These are phyloP conservation scores for Clepsis dumicolana DNA, from an alignment of 2,888 invertebrate species.

Conservation along the genomic window DNA sequence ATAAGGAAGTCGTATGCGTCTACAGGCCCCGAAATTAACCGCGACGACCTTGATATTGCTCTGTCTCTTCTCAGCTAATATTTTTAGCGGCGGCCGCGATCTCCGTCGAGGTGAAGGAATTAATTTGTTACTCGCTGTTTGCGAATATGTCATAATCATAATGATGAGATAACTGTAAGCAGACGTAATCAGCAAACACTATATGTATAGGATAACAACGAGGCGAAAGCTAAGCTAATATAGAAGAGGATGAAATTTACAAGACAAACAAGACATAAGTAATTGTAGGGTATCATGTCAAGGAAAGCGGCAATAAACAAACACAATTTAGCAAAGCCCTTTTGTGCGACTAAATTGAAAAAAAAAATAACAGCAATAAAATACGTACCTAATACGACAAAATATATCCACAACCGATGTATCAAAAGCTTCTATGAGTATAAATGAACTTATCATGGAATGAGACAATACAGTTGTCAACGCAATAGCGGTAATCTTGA, in stretches of 20 bases:
- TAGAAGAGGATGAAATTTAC: no score
- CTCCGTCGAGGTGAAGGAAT: slow-evolving; percentile 67
- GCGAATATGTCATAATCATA: slow-evolving; percentile 65
- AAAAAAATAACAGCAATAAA: no score
- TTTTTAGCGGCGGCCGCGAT: slow-evolving; percentile 76
- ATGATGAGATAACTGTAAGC: slow-evolving; percentile 14
- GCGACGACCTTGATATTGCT: slow-evolving; percentile 76
- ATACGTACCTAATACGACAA: no score
- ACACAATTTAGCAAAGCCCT: no score
- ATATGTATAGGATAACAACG: not conserved
- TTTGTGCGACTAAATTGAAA: no score
- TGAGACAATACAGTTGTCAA: slow-evolving; percentile 30
- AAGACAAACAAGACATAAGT: no score
- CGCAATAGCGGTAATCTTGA: slow-evolving; percentile 14
- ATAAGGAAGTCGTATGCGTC: slow-evolving; percentile 45
- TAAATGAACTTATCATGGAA: slow-evolving; percentile 1
- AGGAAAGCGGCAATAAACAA: no score
- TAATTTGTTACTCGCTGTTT: slow-evolving; percentile 64
- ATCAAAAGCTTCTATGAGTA: not conserved
- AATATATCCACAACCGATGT: not conserved
- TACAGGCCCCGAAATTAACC: slow-evolving; percentile 56
- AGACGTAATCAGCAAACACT: not conserved
- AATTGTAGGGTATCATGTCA: no score
- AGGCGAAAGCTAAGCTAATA: no score
- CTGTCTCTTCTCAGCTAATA: slow-evolving; percentile 66